Evolutionary conservation across 2,888 invertebrate species (phyloP), one percentile per base, ranked within the genome.

Genomic region (Bombylius major): DNA sequence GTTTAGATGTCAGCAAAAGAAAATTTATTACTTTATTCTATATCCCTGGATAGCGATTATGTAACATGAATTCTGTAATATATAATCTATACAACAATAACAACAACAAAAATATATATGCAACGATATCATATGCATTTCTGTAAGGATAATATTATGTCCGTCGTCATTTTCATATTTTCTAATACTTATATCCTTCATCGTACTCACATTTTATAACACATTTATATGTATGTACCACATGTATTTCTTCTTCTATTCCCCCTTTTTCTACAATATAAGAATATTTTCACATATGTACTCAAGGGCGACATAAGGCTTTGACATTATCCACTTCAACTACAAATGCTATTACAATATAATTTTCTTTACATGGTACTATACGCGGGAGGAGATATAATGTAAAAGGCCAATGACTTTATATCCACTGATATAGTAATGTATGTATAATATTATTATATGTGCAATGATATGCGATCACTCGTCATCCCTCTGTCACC

Each of bases 41-140:
- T 49, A 50, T 56, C 56, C 56, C 56, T 42, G 52, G 56, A 53
- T 52, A 56, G 52, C 56, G 56, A 53, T 56, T 56, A 56, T 56
- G 53, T 56, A 56, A 56, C 53, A 56, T 50, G 50, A 11, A 23
- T 23, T 23, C 2, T 23, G 23, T 23, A 23, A 23, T 23, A 23
- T 23, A 8, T 1, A 36, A 42, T 11, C 11, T 42, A 42, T 42
- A 8, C 11, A 42, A 11, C 1, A 5, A 8, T 3, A 42, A 11
- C 1, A 5, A 11, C 1, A 36, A 42, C 4, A 42, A 11, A 42
- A 11, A 42, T 1, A 11, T 42, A 5, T 11, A 42, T 42, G 39
- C 12, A 42, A 42, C 11, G 11, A 42, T 42, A 42, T 42, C 39
- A 42, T 42, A 36, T 36, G 36, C 23, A 23, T 23, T 11, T 4